Evolutionary conservation across 2,797 vertebrate species (phyloP), one percentile per base, ranked within the genome.

Genomic region (Smutsia temminckii): DNA sequence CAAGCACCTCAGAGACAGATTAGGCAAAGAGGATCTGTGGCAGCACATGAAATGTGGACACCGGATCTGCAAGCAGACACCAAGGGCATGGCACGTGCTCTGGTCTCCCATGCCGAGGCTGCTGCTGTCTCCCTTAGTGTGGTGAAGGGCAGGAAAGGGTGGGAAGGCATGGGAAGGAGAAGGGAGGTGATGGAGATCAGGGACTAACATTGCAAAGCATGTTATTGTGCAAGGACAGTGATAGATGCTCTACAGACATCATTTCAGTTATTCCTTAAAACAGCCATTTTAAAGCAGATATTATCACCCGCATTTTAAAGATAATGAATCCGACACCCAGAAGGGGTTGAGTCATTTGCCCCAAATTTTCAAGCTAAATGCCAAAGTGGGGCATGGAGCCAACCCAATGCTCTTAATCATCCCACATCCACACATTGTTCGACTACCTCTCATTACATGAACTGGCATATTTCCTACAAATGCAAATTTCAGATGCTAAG

Each of bases 401-500:
- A 93, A 29, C 12, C 51, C 51, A 75, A 42, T 64, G 42, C 66
- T 83, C 42, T 79, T 68, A 12, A 83, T 57, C 68, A 37, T 21
- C 72, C 63, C 72, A 71, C 5, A 3, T 37, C 86, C 88, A 83
- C 46, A 29, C 85, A 74, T 46, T 46, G 64, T 57, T 78, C 68
- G 51, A 37, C 46, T 74, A 0, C 77, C 77, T 80, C 78, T 89
- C 34, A 55, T 91, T 79, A 42, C 21, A 42, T 66, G 78, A 92
- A 93, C 46, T 40, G 32, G 27, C 49, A 17, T 79, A 32, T 94
- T 75, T 93, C 80, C 61, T 92, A 40, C 66, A 93, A 89, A 85
- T 25, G 55, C 27, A 40, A 80, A 81, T 88, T 95, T 94, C 89
- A 71, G 6, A 46, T 66, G 84, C 57, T 37, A 86, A 91, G 49